Base-by-base conservation (phyloP, 2,888 invertebrate species). In the Thymelicus sylvestris region DNA sequence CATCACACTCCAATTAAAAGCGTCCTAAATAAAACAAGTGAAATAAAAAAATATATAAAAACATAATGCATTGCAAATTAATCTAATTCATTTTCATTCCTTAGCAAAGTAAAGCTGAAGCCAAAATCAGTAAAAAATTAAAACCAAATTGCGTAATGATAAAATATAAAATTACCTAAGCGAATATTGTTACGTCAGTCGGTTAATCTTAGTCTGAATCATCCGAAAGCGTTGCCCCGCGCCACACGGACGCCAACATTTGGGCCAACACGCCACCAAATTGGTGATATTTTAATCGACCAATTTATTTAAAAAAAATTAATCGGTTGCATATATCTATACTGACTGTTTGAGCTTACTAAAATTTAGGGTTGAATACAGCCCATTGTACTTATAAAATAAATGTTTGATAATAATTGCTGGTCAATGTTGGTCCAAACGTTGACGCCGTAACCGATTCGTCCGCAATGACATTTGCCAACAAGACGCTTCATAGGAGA, bases 21-120 rank as follows among this genome's bases (percentile, higher is more conserved):
- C 31, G 31, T 31, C 31, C 5, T 31, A 31, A 31, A 31, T 31
- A 31, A 31, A 31, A 31, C 0, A 5, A 31, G 3, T 3, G 1
- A 31, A 31, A 31, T 31, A 31, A 31, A 50, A 10, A 61, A 52
- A 19, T 39, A 41, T 3, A 24, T 62, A 48, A 13, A 19, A 67
- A 48, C 77, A 77, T 78, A 80, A 79, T 78, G 80, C 75, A 81
- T 81, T 82, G 80, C 77, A 82, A 83, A 82, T 82, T 81, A 80
- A 81, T 78, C 8, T 24, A 72, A 77, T 72, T 62, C 62, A 76
- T 67, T 65, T 57, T 73, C 57, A 79, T 77, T 76, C 71, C 78
- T 81, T 84, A 85, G 80, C 77, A 85, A 86, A 86, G 80, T 88
- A 89, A 87, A 90, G 86, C 86, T 89, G 85, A 88, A 88, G 89